These are phyloP conservation scores for Metopolophium dirhodum DNA, from an alignment of 1,140 invertebrate species.

Conservation along the genomic window DNA sequence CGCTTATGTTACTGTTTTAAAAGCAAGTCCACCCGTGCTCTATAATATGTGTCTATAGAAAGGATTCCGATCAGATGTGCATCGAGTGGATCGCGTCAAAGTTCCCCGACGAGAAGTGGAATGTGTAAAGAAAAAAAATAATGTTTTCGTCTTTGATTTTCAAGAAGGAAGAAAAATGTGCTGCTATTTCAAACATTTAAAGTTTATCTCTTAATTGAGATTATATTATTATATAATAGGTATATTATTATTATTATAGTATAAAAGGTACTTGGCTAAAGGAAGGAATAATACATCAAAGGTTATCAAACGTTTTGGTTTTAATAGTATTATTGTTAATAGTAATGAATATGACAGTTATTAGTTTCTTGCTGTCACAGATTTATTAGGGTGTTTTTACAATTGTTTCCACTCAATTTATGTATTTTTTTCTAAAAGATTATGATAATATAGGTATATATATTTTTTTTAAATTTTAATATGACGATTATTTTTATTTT, in stretches of 20 bases:
- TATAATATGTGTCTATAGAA: no score
- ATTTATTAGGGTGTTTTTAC: not conserved
- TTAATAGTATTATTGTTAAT: not conserved
- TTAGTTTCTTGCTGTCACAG: not conserved
- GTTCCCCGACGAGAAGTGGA: not conserved
- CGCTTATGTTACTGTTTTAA: not conserved
- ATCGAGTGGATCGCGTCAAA: not conserved
- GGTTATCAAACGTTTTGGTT: not conserved
- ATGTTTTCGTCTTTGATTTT: not conserved
- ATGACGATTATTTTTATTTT: slow-evolving; percentile 4
- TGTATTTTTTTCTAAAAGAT: not conserved
- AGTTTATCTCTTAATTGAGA: not conserved
- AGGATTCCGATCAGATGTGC: not conserved
- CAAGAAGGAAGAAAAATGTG: not conserved
- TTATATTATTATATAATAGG: not conserved
- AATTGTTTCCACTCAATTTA: not conserved
- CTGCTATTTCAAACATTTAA: not conserved
- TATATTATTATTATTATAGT: not conserved
- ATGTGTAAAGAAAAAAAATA: not conserved
- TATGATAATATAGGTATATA: not conserved
- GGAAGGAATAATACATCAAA: not conserved
- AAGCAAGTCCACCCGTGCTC: not conserved
- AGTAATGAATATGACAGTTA: not conserved
- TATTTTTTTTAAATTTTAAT: slow-evolving; percentile 3
- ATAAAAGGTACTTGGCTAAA: not conserved